Percentiles rank a stretch among this genome's conserved stretches.
phyloP scores from a whole-genome alignment of 1,140 invertebrate genomes.

The Drosophila arizonae region DNA sequence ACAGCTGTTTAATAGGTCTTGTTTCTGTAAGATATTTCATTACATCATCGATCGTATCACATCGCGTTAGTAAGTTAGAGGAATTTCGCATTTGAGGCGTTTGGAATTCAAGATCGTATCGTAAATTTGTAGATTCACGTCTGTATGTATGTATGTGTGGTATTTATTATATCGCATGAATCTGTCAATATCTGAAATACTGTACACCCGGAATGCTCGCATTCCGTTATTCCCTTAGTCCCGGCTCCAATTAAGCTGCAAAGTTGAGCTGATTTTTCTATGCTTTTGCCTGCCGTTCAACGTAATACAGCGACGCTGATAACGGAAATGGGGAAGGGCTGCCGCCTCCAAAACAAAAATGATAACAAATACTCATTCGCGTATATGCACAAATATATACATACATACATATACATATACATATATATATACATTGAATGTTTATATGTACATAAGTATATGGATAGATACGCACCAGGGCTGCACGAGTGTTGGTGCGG shows the following conservation, averaged over 20 bases:
- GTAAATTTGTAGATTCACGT: too few species aligned
- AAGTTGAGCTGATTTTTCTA: conserved; percentile 7
- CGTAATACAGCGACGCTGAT: conserved; percentile 22
- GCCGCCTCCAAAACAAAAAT: conserved; percentile 4
- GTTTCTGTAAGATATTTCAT: too few species aligned
- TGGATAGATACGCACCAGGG: background rate
- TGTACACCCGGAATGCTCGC: too few species aligned
- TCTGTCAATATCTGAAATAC: background rate
- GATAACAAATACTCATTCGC: conserved; percentile 18
- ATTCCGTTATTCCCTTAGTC: background rate
- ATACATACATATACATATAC: background rate
- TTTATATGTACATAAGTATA: too few species aligned
- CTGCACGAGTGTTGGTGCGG: background rate
- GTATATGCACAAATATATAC: conserved; percentile 1
- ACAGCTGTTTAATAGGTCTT: too few species aligned
- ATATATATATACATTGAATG: background rate
- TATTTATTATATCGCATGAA: too few species aligned
- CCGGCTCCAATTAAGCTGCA: conserved; percentile 6
- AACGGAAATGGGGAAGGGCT: conserved; percentile 3
- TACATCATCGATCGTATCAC: too few species aligned
- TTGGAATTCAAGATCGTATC: too few species aligned
- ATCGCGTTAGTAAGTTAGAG: too few species aligned
- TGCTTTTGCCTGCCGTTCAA: conserved; percentile 14
- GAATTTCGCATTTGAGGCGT: too few species aligned
- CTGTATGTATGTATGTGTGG: too few species aligned